Percentiles rank a stretch among this genome's conserved stretches.
Evolutionary conservation across 92 coral and sea anemone genomes (phyloP).

Genomic region (Phenganax stokvisi): DNA sequence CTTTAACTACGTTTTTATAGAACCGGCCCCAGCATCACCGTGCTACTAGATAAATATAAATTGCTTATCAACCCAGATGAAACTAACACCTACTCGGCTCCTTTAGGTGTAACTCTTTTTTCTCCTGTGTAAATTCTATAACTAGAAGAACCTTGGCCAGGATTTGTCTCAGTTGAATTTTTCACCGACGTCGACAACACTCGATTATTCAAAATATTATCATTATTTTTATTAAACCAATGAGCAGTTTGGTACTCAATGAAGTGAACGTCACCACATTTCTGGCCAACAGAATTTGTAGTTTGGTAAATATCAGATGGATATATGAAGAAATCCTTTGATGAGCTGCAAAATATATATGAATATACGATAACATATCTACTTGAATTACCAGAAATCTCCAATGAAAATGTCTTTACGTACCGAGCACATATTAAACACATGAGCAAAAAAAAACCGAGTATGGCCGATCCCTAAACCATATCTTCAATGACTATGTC

Average conservation of each 20-base stretch:
- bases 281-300: constrained; percentile 7
- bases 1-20: no score
- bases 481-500: no score
- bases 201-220: constrained; percentile 62
- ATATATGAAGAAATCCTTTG: constrained; percentile 70
- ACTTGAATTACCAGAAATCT: no score
- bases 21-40: no score
- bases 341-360: constrained; percentile 43
- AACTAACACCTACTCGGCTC: constrained; percentile 64
- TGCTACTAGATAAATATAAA: no score
- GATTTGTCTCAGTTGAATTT: constrained; percentile 53
- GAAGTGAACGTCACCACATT: constrained; percentile 84
- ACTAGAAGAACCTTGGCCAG: constrained; percentile 55
- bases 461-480: no score
- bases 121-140: constrained; percentile 67
- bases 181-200: constrained; percentile 70
- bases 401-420: background rate
- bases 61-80: no score
- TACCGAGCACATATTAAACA: background rate
- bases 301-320: constrained; percentile 59
- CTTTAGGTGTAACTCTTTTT: constrained; percentile 86
- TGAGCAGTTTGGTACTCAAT: constrained; percentile 84
- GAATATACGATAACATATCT: background rate
- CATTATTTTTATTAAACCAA: constrained; percentile 71
- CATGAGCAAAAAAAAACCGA: no score